Conservation (phyloP, 2,888 invertebrate species). For the Trachelus iudaicus region DNA sequence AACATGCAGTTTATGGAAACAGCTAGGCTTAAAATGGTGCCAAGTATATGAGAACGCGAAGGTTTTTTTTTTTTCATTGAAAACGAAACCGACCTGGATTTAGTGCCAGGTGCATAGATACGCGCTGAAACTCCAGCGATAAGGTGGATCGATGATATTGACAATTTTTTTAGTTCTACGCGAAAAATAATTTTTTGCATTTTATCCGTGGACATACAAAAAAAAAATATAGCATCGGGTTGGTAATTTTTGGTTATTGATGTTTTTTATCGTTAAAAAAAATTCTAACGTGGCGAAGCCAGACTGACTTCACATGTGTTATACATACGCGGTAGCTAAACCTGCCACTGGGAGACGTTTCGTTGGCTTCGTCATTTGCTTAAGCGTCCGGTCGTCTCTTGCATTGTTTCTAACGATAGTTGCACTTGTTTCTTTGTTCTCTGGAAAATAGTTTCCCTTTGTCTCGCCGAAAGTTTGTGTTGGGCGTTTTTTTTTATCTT, state of each 20-base stretch:
- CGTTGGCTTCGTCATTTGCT: not conserved
- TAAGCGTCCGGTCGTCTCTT: not conserved
- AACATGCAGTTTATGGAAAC: not conserved
- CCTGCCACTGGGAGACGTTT: not conserved
- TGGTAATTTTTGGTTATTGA: not conserved
- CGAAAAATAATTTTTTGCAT: not conserved
- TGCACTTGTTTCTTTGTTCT: not conserved
- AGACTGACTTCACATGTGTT: not conserved
- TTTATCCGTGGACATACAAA: not conserved
- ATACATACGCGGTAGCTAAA: not conserved
- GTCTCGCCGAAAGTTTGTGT: not conserved
- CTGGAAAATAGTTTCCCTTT: not conserved
- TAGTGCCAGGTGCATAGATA: not conserved
- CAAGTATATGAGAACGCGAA: not conserved
- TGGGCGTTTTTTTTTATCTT: not conserved
- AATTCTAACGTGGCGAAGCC: not conserved
- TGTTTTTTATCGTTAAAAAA: not conserved
- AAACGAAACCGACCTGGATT: not conserved
- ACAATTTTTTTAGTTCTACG: not conserved
- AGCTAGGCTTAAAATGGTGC: not conserved
- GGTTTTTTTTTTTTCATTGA: not conserved
- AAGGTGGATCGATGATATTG: not conserved
- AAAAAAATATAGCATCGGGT: not conserved
- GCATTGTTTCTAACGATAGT: not conserved
- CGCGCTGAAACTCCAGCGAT: not conserved